phyloP scores from a whole-genome alignment of 2,797 vertebrate genomes.

The Psittacula echo region DNA sequence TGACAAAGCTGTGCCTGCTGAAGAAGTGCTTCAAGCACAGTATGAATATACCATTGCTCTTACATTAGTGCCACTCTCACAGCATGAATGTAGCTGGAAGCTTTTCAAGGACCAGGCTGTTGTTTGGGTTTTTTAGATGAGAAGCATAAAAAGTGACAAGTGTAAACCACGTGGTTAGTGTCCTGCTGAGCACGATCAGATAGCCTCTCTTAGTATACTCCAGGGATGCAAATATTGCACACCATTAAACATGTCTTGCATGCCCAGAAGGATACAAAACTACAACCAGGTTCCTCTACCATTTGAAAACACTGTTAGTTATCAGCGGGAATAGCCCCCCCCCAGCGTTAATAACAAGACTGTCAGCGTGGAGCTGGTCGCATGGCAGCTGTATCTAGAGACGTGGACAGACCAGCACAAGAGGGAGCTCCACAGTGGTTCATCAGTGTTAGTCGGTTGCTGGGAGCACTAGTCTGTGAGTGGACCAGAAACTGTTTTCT shows the following conservation, averaged over 20 bases:
- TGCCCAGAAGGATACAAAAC: not conserved
- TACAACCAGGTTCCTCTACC: not conserved
- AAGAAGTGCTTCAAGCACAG: not conserved
- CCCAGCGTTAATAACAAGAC: not conserved
- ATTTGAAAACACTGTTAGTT: not conserved
- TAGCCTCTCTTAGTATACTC: not conserved
- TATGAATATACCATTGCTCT: not conserved
- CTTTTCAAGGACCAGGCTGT: constrained; percentile 1
- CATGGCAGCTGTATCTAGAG: not conserved
- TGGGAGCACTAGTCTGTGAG: not conserved
- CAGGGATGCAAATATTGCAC: not conserved
- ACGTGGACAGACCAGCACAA: not conserved
- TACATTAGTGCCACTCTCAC: not conserved
- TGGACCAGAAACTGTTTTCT: not conserved
- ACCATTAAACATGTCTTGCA: constrained; percentile 3
- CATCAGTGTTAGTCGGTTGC: fast-evolving
- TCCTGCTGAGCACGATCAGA: not conserved
- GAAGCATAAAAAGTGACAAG: not conserved
- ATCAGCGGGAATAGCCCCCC: not conserved
- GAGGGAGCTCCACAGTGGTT: not conserved
- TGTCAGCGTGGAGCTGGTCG: fast-evolving
- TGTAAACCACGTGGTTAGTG: not conserved
- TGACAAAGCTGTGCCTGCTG: not conserved
- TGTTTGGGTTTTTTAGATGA: constrained; percentile 7
- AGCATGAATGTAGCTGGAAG: not conserved